These are phyloP conservation scores for Petrolisthes cinctipes DNA, from an alignment of 2,888 invertebrate genomes.

Conservation along the genomic window DNA sequence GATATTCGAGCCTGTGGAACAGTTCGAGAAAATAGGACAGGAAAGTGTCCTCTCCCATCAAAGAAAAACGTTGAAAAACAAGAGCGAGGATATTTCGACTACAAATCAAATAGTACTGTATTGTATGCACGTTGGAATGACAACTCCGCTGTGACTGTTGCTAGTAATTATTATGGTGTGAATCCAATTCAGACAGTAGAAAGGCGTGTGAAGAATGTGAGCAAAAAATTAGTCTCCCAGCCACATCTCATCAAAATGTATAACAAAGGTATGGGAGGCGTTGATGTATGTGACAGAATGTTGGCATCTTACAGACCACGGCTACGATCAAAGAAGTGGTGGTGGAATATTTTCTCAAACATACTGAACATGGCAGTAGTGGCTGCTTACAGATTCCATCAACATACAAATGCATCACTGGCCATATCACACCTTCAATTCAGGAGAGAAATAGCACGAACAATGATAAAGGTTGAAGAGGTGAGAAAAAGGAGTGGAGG, in stretches of 20 bases:
- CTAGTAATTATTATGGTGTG: conserved; percentile 2
- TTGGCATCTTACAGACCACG: conserved; percentile 27
- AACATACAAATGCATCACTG: not conserved
- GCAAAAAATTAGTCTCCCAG: conserved; percentile 5
- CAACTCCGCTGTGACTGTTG: conserved; percentile 13
- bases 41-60: not conserved
- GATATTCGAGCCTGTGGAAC: conserved; percentile 23
- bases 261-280: conserved; percentile 21
- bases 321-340: conserved; percentile 43
- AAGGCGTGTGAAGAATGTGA: conserved; percentile 10
- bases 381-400: conserved; percentile 1
- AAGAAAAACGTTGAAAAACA: conserved; percentile 8
- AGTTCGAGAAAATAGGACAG: not conserved
- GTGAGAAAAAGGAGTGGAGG: not conserved
- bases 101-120: conserved; percentile 7
- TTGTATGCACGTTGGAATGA: not conserved
- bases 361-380: conserved; percentile 32
- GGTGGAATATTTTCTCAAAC: conserved; percentile 30
- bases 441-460: conserved; percentile 22
- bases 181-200: conserved; percentile 10
- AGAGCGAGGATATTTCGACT: conserved; percentile 15
- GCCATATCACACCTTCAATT: conserved; percentile 1
- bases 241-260: conserved; percentile 23
- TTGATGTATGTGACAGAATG: conserved; percentile 30
- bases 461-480: conserved; percentile 21